Evolutionary conservation across 2,113 vertebrate genomes (phyloP).

Genomic region (Trogon melanurus): DNA sequence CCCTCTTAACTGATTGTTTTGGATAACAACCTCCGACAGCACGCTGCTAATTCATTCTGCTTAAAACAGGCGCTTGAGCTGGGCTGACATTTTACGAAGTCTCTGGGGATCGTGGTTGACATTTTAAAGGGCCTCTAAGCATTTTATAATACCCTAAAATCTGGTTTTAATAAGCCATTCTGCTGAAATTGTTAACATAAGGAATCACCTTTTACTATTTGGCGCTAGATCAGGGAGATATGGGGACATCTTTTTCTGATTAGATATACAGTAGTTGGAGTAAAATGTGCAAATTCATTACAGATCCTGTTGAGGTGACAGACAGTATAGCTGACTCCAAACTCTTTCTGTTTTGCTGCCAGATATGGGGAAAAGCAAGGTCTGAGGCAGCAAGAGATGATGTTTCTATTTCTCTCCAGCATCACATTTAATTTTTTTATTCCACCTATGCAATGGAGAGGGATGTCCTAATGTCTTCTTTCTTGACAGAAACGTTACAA

Average conservation of each 20-base stretch:
- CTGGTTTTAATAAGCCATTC: constrained; percentile 98
- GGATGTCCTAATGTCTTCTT: constrained; percentile 9
- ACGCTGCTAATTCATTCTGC: constrained; percentile 97
- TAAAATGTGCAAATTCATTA: constrained; percentile 89
- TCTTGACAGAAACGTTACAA: constrained; percentile 7
- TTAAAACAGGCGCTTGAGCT: constrained; percentile 94
- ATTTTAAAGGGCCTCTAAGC: constrained; percentile 99
- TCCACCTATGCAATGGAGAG: constrained; percentile 45
- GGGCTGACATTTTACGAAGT: constrained; percentile 95
- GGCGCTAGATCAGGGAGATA: constrained; percentile 80
- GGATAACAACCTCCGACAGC: constrained; percentile 89
- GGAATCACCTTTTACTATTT: constrained; percentile 87
- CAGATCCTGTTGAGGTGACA: constrained; percentile 83
- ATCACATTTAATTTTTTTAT: constrained; percentile 22
- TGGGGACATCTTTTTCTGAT: constrained; percentile 96
- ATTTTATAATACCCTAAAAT: constrained; percentile 98
- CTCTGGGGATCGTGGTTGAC: constrained; percentile 96
- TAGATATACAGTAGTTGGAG: constrained; percentile 95
- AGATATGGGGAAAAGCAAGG: constrained; percentile 37
- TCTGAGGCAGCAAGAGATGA: constrained; percentile 17
- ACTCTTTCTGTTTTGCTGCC: constrained; percentile 49
- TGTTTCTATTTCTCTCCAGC: constrained; percentile 49
- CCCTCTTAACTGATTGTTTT: constrained; percentile 90
- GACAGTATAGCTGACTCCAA: constrained; percentile 57
- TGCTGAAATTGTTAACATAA: constrained; percentile 90